Percentiles rank a stretch among this genome's conserved stretches.
phyloP scores from a whole-genome alignment of 92 coral and sea anemone genomes.

The Epizoanthus illoricatus region DNA sequence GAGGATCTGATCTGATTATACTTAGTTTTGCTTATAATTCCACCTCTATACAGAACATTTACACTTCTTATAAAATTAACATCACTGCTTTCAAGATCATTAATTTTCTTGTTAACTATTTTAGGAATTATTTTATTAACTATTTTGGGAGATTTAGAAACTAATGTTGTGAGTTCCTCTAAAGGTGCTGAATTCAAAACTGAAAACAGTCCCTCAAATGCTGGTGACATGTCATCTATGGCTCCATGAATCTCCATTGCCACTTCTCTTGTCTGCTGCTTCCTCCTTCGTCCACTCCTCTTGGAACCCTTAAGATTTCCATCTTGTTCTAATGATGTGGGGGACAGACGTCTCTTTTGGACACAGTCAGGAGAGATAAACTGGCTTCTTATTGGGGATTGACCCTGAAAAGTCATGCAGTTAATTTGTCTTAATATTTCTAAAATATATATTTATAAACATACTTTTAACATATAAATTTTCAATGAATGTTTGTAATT shows the following conservation, averaged over 20 bases:
- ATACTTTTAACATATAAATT: not conserved
- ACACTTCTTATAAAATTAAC: constrained; percentile 54
- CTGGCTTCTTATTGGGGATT: not conserved
- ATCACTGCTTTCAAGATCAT: constrained; percentile 46
- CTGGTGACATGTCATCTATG: constrained; percentile 32
- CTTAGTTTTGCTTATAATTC: constrained; percentile 52
- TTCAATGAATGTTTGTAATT: too few relatives aligned
- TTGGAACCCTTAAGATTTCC: constrained; percentile 8
- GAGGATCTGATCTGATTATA: constrained; percentile 47
- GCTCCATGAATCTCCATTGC: constrained; percentile 43
- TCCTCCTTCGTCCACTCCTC: constrained; percentile 31
- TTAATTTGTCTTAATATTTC: not conserved
- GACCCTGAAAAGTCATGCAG: not conserved
- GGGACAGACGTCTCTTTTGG: constrained; percentile 15
- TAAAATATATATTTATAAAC: not conserved
- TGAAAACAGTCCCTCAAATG: constrained; percentile 39
- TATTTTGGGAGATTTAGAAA: constrained; percentile 43
- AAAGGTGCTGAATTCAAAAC: constrained; percentile 9
- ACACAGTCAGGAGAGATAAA: not conserved
- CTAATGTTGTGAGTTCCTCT: constrained; percentile 22
- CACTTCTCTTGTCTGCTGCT: constrained; percentile 15
- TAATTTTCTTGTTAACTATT: constrained; percentile 42
- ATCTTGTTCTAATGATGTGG: constrained; percentile 1
- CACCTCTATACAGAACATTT: constrained; percentile 54
- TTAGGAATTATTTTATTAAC: constrained; percentile 40